These are phyloP conservation scores for Panthera leo DNA, from an alignment of 2,113 vertebrate species.

Conservation along the genomic window DNA sequence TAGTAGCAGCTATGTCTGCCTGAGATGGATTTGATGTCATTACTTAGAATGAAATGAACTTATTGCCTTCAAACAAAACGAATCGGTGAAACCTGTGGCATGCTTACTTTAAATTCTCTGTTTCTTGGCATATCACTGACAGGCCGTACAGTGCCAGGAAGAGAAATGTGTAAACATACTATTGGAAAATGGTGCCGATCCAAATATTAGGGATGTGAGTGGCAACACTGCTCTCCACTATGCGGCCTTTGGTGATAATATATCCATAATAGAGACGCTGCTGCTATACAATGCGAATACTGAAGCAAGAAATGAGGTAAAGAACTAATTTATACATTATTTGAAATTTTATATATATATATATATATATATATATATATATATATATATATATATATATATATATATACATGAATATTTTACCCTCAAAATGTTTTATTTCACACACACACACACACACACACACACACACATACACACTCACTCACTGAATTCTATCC, in stretches of 20 bases:
- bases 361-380: not conserved
- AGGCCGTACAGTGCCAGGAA: no score
- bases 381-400: no score
- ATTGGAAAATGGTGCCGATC: slow-evolving; percentile 89
- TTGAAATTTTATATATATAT: not conserved
- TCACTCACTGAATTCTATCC: not conserved
- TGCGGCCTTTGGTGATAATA: slow-evolving; percentile 83
- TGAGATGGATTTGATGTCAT: not conserved
- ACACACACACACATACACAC: not conserved
- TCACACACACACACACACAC: not conserved
- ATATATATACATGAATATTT: no score
- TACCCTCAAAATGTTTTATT: slow-evolving; percentile 55
- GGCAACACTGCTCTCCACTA: slow-evolving; percentile 93
- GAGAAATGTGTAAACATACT: slow-evolving; percentile 73
- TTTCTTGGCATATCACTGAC: no score
- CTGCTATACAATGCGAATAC: slow-evolving; percentile 86
- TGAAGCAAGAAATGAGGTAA: slow-evolving; percentile 92
- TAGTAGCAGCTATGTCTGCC: not conserved
- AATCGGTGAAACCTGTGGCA: not conserved
- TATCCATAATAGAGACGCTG: slow-evolving; percentile 82
- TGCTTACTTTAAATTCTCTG: not conserved
- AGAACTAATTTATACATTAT: not conserved
- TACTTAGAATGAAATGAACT: not conserved
- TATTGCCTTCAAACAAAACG: not conserved
- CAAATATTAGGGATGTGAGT: slow-evolving; percentile 86